These are phyloP conservation scores for Panulirus ornatus DNA, from an alignment of 1,140 invertebrate species.

Conservation along the genomic window DNA sequence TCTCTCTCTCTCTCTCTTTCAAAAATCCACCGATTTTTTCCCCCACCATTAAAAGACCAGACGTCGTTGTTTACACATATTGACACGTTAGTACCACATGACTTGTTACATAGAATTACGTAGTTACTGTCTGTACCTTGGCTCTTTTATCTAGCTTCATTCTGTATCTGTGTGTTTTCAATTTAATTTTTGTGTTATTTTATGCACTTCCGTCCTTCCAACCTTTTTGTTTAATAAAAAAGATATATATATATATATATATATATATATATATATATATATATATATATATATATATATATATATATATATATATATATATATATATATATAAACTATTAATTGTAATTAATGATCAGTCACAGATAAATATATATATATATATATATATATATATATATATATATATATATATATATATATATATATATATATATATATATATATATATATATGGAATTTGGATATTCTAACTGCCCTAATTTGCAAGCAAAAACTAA, in stretches of 20 bases:
- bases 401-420: constrained; percentile 40
- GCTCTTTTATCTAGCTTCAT: not conserved
- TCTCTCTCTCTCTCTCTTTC: not conserved
- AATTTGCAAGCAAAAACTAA: no score
- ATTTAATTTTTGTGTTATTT: not conserved
- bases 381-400: constrained; percentile 32
- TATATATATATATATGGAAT: constrained; percentile 27
- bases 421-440: constrained; percentile 18
- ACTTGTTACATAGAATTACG: not conserved
- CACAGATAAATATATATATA: constrained; percentile 23
- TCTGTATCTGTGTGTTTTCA: not conserved
- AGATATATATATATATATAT: not conserved
- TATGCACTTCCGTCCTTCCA: constrained; percentile 12
- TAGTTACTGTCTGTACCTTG: not conserved
- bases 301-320: not conserved
- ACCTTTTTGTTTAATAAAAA: not conserved
- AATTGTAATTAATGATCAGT: not conserved
- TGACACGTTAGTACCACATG: not conserved
- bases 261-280: not conserved
- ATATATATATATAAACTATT: not conserved
- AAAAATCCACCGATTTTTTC: not conserved
- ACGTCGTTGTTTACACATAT: not conserved
- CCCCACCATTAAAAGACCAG: not conserved
- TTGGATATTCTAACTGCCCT: no score
- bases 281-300: not conserved